phyloP scores from a whole-genome alignment of 2,888 invertebrate genomes.

The Ichneumoninae sp. region DNA sequence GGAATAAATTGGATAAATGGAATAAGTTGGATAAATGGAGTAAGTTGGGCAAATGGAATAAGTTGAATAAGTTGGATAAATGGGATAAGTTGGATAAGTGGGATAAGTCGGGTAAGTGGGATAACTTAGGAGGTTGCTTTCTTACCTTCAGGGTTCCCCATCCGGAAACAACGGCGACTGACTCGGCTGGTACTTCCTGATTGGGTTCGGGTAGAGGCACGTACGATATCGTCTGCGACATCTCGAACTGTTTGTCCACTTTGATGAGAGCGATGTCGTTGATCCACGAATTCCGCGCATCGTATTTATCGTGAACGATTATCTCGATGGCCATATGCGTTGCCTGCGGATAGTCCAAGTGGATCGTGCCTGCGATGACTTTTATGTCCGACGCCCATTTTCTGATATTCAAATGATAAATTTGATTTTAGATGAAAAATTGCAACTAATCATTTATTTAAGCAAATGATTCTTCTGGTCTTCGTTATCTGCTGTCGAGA shows the following conservation, averaged over 20 bases:
- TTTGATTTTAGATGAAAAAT: background rate
- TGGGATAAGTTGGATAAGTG: too few species aligned
- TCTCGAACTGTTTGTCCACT: slow-evolving; percentile 80
- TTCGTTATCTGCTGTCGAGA: background rate
- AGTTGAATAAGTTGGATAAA: too few species aligned
- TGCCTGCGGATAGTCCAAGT: slow-evolving; percentile 56
- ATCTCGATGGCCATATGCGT: slow-evolving; percentile 58
- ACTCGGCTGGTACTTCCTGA: slow-evolving; percentile 59
- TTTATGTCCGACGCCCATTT: background rate
- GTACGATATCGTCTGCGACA: slow-evolving; percentile 82
- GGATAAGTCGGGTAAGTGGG: too few species aligned
- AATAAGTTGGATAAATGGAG: too few species aligned
- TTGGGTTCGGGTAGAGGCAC: slow-evolving; percentile 84
- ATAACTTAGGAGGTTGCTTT: background rate
- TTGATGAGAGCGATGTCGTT: slow-evolving; percentile 79
- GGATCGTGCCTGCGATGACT: slow-evolving; percentile 71
- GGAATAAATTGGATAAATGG: too few species aligned
- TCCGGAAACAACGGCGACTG: slow-evolving; percentile 75
- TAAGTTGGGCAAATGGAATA: too few species aligned
- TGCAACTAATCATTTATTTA: background rate
- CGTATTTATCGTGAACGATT: slow-evolving; percentile 71
- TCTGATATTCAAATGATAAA: background rate
- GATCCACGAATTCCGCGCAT: slow-evolving; percentile 57
- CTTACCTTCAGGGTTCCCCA: slow-evolving; percentile 79
- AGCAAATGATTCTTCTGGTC: background rate